Evolutionary conservation across 2,797 vertebrate species (phyloP).

Genomic region (Sitta carolinensis): DNA sequence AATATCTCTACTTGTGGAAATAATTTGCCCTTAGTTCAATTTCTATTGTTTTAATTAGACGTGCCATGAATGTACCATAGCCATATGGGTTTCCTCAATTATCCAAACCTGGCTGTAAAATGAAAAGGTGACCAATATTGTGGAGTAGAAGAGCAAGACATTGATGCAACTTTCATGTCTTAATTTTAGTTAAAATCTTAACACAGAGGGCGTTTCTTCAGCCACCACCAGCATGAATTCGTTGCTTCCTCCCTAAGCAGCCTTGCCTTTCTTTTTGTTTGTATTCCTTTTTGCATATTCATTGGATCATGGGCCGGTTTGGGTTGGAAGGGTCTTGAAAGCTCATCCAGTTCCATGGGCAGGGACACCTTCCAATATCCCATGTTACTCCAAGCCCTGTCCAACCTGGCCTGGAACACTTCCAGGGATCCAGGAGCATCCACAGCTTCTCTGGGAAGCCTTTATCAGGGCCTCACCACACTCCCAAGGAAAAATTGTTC

Average conservation of each 20-base stretch:
- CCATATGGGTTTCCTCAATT: neutral
- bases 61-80: neutral
- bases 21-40: neutral
- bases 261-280: neutral
- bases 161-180: neutral
- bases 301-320: neutral
- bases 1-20: neutral
- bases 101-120: neutral
- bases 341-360: fast-evolving
- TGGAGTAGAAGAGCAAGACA: neutral
- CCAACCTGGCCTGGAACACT: too few relatives aligned
- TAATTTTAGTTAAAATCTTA: neutral
- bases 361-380: neutral
- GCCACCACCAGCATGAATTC: neutral
- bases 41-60: neutral
- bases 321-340: neutral
- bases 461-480: neutral
- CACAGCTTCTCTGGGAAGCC: neutral
- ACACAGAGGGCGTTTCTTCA: neutral
- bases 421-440: neutral
- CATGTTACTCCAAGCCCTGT: fast-evolving
- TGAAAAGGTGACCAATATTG: neutral
- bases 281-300: neutral
- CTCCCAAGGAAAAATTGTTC: neutral
- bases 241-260: neutral